Base-by-base conservation (phyloP, 2,888 invertebrate genomes). In the Apotomis betuletana region DNA sequence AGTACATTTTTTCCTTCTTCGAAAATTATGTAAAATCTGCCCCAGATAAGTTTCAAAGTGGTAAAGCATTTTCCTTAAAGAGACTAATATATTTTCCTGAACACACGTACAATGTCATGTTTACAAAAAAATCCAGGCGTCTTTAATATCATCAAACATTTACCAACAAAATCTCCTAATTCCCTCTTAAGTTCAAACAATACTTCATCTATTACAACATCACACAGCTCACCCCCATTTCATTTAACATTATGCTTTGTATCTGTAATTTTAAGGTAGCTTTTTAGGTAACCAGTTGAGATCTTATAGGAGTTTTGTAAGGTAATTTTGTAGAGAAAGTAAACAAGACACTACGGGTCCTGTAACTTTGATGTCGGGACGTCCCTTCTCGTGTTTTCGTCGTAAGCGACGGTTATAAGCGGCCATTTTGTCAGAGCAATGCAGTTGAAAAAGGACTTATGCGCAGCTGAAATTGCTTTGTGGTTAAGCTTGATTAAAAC, bases 381-480 rank as follows among this genome's bases (percentile, higher is more conserved):
- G 55, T 65, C 65, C 65, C 36, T n/a, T 65, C 12, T 36, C 65
- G n/a, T 65, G 65, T 65, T 57, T 44, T 41, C 12, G 15, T 10
- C 46, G 46, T 36, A 46, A 65, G 27, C 46, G 65, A 49, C 57
- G 44, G 41, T 12, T 64, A 64, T 44, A 64, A 58, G 58, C 52
- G 52, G 38, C 38, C n/a, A 52, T 51, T 63, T 13, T 38, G 38
- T 51, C 36, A 51, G 36, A 6, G 13, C n/a, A 44, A 0, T 15
- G 60, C 36, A 13, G 12, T 38, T 38, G 36, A 58, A 38, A 38
- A 58, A 58, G 6, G 58, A 5, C 6, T 5, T n/a, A 49, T n/a
- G 9, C 5, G 5, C 38, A 38, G 38, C 3, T 5, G 12, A 38
- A 58, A 6, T 38, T 41, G 41, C 9, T 27, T 4, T 27, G 4